Percentiles rank a stretch among this genome's conserved stretches.
Evolutionary conservation across 1,140 invertebrate species (phyloP).

Genomic region (Nebria ingens): DNA sequence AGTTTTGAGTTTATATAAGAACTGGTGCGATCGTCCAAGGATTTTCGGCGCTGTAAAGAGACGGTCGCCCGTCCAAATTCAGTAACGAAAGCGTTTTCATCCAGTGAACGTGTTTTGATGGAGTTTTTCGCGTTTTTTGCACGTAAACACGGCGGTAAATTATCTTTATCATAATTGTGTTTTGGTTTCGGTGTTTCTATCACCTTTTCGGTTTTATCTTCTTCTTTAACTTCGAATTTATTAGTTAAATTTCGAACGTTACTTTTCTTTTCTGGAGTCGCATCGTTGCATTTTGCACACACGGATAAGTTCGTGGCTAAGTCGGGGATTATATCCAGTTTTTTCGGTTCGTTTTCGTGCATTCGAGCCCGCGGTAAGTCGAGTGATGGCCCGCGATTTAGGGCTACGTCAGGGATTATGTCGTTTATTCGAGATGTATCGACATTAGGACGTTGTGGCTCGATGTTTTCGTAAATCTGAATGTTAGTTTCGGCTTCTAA

Average conservation of each 20-base stretch:
- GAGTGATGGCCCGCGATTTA: too few species aligned
- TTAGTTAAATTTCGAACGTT: constrained; percentile 25
- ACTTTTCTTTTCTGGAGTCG: constrained; percentile 14
- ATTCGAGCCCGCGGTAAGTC: background rate
- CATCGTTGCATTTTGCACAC: background rate
- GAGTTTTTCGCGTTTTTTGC: constrained; percentile 46
- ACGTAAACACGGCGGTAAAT: constrained; percentile 42
- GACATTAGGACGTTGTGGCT: background rate
- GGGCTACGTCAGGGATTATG: too few species aligned
- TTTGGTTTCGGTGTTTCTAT: background rate
- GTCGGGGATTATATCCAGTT: background rate
- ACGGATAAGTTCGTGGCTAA: background rate
- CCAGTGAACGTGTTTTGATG: constrained; percentile 58
- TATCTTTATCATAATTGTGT: constrained; percentile 16
- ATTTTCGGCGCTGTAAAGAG: constrained; percentile 31
- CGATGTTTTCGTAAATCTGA: constrained; percentile 27
- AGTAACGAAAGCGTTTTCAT: constrained; percentile 56
- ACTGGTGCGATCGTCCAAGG: constrained; percentile 39
- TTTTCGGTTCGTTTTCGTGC: constrained; percentile 1
- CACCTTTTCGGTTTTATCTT: constrained; percentile 10
- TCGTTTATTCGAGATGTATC: background rate
- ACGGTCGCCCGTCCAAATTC: constrained; percentile 41
- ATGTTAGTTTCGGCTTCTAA: constrained; percentile 21
- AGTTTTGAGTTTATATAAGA: constrained; percentile 1
- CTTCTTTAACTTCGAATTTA: constrained; percentile 20